phyloP scores from a whole-genome alignment of 2,113 vertebrate genomes.

The Phaethon lepturus region DNA sequence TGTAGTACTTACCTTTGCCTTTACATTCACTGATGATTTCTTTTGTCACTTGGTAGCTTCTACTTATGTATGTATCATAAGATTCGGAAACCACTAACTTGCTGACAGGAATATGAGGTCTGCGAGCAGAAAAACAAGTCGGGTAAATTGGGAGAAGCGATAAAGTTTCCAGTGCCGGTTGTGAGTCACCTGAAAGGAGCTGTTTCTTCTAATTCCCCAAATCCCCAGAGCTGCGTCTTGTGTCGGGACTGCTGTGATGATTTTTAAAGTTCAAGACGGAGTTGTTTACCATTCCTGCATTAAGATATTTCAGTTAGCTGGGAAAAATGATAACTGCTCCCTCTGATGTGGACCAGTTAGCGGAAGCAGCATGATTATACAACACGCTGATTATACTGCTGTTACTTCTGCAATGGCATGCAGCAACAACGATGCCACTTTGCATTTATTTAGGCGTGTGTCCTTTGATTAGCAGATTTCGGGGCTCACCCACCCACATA shows the following conservation, averaged over 20 bases:
- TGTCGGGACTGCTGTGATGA: not conserved
- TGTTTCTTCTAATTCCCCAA: not conserved
- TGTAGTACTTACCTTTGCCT: slow-evolving; percentile 82
- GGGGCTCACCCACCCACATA: not conserved
- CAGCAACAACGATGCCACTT: not conserved
- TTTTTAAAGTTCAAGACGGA: not conserved
- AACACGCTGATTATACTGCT: rapidly evolving
- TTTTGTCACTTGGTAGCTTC: slow-evolving; percentile 95
- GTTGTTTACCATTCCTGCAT: not conserved
- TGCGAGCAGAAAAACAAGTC: slow-evolving; percentile 53
- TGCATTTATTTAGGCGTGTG: not conserved
- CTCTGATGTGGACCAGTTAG: not conserved
- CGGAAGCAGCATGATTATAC: not conserved
- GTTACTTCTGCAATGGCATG: not conserved
- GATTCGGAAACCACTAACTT: slow-evolving; percentile 92
- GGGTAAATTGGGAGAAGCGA: not conserved
- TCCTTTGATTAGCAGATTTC: not conserved
- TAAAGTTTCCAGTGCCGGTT: not conserved
- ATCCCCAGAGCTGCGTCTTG: not conserved
- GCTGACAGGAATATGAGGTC: slow-evolving; percentile 95
- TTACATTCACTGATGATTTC: slow-evolving; percentile 95
- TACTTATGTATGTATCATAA: slow-evolving; percentile 94
- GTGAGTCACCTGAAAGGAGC: not conserved
- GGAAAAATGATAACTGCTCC: not conserved
- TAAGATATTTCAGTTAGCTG: not conserved